These are phyloP conservation scores for Ennomos erosarius DNA, from an alignment of 2,888 invertebrate genomes.

Conservation along the genomic window DNA sequence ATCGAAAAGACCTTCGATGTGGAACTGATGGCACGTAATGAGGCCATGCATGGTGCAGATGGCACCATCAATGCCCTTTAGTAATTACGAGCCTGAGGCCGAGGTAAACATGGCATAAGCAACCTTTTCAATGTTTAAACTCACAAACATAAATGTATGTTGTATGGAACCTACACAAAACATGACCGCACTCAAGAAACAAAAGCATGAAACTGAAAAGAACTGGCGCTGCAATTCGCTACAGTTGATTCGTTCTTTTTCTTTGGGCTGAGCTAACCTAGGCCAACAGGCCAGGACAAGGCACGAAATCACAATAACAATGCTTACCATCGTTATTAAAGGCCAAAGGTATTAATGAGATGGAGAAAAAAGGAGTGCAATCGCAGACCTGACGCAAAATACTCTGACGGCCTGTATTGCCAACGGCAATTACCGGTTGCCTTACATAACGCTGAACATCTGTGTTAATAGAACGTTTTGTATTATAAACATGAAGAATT, in stretches of 20 bases:
- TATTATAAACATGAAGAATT: conserved; percentile 50
- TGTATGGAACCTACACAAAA: background rate
- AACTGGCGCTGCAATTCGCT: conserved; percentile 15
- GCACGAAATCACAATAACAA: conserved; percentile 16
- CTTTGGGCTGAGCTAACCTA: conserved; percentile 1
- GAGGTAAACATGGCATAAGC: conserved; percentile 11
- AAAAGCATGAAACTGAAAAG: conserved; percentile 18
- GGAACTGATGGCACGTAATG: conserved; percentile 24
- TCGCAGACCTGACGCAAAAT: conserved; percentile 23
- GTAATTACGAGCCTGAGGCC: conserved; percentile 2
- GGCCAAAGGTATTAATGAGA: conserved; percentile 21
- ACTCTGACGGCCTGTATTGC: conserved; percentile 16
- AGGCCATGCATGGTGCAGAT: conserved; percentile 30
- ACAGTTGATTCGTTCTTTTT: conserved; percentile 12
- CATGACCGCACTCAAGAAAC: background rate
- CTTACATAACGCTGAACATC: conserved; percentile 76
- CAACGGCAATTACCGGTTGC: conserved; percentile 24
- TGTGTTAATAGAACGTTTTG: conserved; percentile 74
- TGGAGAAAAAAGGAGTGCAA: conserved; percentile 28
- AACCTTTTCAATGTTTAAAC: conserved; percentile 2
- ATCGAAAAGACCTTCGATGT: conserved; percentile 41
- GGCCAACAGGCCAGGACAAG: too few species aligned
- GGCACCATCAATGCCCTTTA: conserved; percentile 8
- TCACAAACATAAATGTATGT: background rate
- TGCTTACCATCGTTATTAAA: conserved; percentile 15